These are phyloP conservation scores for Ditylenchus dipsaci DNA, from an alignment of 1,140 invertebrate genomes.

Conservation along the genomic window DNA sequence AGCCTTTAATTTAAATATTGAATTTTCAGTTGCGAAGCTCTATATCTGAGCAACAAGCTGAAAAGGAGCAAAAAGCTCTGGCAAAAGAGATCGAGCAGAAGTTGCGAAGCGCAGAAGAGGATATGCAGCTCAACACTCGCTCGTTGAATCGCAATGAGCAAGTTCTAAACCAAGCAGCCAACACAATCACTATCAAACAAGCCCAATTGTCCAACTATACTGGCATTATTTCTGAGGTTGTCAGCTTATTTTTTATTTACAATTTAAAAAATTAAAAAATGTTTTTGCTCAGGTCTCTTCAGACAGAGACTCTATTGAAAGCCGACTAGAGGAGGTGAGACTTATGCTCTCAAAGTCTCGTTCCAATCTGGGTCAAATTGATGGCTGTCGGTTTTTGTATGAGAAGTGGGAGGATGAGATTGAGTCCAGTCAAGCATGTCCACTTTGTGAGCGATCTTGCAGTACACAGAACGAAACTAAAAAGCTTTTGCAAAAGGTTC, in stretches of 20 bases:
- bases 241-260: not conserved
- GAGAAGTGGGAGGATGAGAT: conserved; percentile 23
- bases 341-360: conserved; percentile 13
- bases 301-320: conserved; percentile 15
- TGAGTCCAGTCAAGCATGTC: conserved; percentile 16
- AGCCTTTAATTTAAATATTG: not conserved
- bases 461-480: not conserved
- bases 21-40: not conserved
- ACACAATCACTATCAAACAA: not conserved
- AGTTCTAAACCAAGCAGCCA: not conserved
- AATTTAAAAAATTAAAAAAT: not conserved
- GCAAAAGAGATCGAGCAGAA: not conserved
- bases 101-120: not conserved
- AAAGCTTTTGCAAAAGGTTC: conserved; percentile 1
- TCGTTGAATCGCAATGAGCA: conserved; percentile 8
- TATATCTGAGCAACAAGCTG: not conserved
- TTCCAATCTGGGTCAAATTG: conserved; percentile 19
- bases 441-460: conserved; percentile 29
- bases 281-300: not conserved
- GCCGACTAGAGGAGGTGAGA: conserved; percentile 14
- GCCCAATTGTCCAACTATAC: not conserved
- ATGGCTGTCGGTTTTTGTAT: conserved; percentile 22
- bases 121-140: not conserved
- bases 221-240: conserved; percentile 3
- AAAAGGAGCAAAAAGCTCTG: not conserved